A percentile compares a stretch with the other conserved stretches of the same genome.
These are phyloP conservation scores for Oxyura jamaicensis DNA, from an alignment of 2,113 vertebrate species.

Conservation along the genomic window DNA sequence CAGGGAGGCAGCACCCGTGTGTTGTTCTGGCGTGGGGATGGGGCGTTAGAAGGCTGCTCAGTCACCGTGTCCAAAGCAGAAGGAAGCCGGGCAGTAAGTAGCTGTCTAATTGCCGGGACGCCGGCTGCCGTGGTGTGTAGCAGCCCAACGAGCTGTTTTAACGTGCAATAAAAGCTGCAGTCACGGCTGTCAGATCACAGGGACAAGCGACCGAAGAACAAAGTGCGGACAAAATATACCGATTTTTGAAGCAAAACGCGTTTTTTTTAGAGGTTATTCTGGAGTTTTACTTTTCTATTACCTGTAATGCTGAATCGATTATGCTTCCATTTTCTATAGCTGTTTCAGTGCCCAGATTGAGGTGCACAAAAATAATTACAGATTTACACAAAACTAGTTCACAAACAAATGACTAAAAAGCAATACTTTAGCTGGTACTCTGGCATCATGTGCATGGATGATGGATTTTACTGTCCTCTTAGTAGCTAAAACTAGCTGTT, in stretches of 20 bases:
- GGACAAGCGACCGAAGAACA: not conserved
- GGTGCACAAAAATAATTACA: not conserved
- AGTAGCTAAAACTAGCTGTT: not conserved
- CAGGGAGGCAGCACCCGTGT: rapidly evolving
- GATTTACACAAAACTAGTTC: not conserved
- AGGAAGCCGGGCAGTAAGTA: not conserved
- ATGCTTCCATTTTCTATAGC: not conserved
- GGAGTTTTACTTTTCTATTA: not conserved
- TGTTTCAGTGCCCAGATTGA: not conserved
- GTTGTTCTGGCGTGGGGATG: not conserved
- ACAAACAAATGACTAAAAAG: not conserved
- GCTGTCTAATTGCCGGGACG: not conserved
- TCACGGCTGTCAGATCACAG: not conserved
- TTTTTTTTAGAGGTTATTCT: not conserved
- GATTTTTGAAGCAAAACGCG: not conserved
- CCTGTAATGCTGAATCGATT: not conserved
- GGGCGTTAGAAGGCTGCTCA: not conserved
- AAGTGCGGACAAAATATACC: not conserved
- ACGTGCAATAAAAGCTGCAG: not conserved
- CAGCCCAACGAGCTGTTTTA: not conserved
- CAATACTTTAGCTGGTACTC: not conserved
- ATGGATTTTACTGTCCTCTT: not conserved
- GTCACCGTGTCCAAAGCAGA: not conserved
- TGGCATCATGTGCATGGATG: not conserved
- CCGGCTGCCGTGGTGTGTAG: not conserved